Evolutionary conservation across 2,113 vertebrate species (phyloP).

Genomic region (Scopus umbretta): DNA sequence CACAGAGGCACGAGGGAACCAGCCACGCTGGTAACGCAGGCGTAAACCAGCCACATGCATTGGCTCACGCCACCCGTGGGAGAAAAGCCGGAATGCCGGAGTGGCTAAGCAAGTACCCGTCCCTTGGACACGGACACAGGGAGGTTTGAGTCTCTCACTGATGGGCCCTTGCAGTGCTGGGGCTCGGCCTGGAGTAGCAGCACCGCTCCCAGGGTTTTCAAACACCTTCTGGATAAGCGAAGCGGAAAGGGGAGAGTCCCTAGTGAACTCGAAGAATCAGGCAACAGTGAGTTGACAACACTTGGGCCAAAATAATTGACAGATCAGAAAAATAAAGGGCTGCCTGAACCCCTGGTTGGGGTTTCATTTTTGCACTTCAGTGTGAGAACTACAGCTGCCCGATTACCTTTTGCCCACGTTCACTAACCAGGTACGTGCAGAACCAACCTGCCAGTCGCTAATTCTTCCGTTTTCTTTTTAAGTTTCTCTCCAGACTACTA

Average conservation of each 20-base stretch:
- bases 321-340: background rate
- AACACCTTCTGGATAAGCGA: background rate
- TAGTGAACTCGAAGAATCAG: background rate
- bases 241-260: background rate
- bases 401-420: background rate
- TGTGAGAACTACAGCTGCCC: background rate
- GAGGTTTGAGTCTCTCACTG: background rate
- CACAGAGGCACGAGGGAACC: background rate
- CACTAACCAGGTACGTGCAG: background rate
- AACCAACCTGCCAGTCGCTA: background rate
- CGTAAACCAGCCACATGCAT: rapidly evolving
- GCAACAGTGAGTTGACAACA: background rate
- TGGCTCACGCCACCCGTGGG: rapidly evolving
- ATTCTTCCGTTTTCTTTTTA: background rate
- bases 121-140: rapidly evolving
- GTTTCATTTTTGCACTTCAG: background rate
- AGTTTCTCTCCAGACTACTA: conserved; percentile 86
- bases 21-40: background rate
- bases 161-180: background rate
- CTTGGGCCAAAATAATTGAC: background rate
- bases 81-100: background rate
- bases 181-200: background rate
- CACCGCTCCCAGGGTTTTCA: background rate
- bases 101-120: rapidly evolving
- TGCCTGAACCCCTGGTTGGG: background rate